Percentiles rank a stretch among this genome's conserved stretches.
Evolutionary conservation across 2,888 invertebrate species (phyloP).

Genomic region (Amaurobius ferox): DNA sequence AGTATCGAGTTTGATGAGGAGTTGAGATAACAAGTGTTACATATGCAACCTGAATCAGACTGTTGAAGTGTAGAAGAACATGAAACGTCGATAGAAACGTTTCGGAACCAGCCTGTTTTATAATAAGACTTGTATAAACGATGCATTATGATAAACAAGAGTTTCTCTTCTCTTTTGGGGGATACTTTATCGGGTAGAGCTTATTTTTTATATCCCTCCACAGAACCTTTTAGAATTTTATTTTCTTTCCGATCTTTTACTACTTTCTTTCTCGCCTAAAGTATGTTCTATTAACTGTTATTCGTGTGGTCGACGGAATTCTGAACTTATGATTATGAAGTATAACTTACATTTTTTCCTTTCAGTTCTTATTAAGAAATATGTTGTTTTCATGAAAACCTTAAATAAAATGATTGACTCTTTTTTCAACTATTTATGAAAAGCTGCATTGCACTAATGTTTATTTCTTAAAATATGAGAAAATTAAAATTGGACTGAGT

Average conservation of each 20-base stretch:
- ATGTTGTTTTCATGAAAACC: conserved; percentile 1
- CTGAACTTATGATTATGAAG: conserved; percentile 54
- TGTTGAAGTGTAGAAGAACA: conserved; percentile 34
- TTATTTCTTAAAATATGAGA: no score
- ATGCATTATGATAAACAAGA: conserved; percentile 71
- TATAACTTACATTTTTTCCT: conserved; percentile 28
- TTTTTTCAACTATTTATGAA: neutral
- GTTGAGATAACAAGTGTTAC: conserved; percentile 29
- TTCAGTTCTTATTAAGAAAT: conserved; percentile 25
- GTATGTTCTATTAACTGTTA: conserved; percentile 34
- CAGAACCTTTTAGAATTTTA: conserved; percentile 67
- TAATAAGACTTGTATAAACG: conserved; percentile 50
- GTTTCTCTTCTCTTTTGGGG: conserved; percentile 51
- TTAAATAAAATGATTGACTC: neutral
- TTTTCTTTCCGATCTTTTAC: conserved; percentile 55
- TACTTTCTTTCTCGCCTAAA: conserved; percentile 44
- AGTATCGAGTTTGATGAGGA: conserved; percentile 17
- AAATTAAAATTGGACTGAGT: no score
- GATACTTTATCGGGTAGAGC: conserved; percentile 37
- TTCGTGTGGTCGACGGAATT: conserved; percentile 27
- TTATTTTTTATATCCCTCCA: conserved; percentile 68
- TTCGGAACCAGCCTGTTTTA: conserved; percentile 25
- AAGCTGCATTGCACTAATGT: no score
- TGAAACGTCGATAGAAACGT: conserved; percentile 39
- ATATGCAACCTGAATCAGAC: conserved; percentile 17